Evolutionary conservation across 2,888 invertebrate species (phyloP), one percentile per base, ranked within the genome.

Genomic region (Lasioglossum lativentre): DNA sequence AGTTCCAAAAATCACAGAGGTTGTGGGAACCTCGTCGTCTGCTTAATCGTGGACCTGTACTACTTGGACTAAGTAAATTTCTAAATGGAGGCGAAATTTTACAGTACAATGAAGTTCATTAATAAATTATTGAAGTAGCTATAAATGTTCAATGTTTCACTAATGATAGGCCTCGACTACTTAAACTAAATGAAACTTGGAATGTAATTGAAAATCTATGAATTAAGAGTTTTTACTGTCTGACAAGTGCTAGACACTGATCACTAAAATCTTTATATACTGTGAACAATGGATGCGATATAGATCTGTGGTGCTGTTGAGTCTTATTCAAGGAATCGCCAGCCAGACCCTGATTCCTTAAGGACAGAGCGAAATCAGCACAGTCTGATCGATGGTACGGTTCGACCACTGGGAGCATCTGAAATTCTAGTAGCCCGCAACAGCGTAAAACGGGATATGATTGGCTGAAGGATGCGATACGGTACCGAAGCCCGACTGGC

Each of bases 1-100:
- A 3, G 27, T 27, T 59, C 1, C 1, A 5, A 59, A 1, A 4
- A 59, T 14, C 59, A 27, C 27, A 14, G 27, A 16, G 14, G 5
- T 5, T 1, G 4, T 27, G 27, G 27, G 1, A 14, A 0, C 27
- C 0, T n/a, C 4, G 10, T n/a, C 4, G n/a, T n/a, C n/a, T n/a
- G n/a, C n/a, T n/a, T n/a, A 56, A n/a, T n/a, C 8, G 56, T n/a
- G n/a, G 12, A n/a, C 56, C 23, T 4, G 4, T 16, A 14, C 63
- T 30, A 63, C 30, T 63, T 14, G 14, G 14, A 30, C n/a, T 63
- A 1, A 14, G 5, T 0, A 14, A 16, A 63, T 16, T 16, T 30
- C 14, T 2, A 4, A 16, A 12, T 0, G 2, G 4, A n/a, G 12
- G n/a, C 4, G n/a, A 56, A 10, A 56, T n/a, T 52, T 52, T 23